Conservation (phyloP, 37 sponge, comb jelly and placozoan species). For the Axinella damicornis region DNA sequence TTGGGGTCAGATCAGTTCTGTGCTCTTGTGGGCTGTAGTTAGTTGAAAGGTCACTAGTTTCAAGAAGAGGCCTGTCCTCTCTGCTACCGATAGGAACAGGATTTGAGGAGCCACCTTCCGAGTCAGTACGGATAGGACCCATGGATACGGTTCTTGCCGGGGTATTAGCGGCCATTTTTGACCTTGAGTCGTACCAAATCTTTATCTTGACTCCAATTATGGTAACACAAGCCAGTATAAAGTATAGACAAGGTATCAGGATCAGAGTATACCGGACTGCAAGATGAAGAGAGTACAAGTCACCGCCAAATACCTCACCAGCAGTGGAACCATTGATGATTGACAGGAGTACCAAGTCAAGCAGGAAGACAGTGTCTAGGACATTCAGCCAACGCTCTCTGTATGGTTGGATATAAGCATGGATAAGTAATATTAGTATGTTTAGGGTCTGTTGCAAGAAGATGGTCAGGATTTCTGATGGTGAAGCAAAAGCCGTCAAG, state of each 20-base stretch:
- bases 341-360: not conserved
- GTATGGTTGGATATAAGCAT: conserved; percentile 15
- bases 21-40: no score
- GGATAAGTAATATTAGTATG: not conserved
- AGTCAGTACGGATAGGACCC: no score
- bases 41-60: no score
- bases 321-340: not conserved
- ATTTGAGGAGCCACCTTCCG: no score
- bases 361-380: conserved; percentile 9
- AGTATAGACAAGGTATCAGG: not conserved
- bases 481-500: not conserved
- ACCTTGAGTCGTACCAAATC: not conserved
- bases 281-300: not conserved
- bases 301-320: not conserved
- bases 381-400: conserved; percentile 23
- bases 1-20: no score
- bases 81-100: no score
- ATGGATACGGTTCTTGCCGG: no score
- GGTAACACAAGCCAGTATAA: not conserved
- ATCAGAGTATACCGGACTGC: not conserved
- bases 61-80: no score
- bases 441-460: not conserved
- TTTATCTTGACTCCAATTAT: not conserved
- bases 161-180: no score
- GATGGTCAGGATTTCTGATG: not conserved